These are phyloP conservation scores for Sebastes hubbsi DNA, from an alignment of 2,797 vertebrate species.

Conservation along the genomic window DNA sequence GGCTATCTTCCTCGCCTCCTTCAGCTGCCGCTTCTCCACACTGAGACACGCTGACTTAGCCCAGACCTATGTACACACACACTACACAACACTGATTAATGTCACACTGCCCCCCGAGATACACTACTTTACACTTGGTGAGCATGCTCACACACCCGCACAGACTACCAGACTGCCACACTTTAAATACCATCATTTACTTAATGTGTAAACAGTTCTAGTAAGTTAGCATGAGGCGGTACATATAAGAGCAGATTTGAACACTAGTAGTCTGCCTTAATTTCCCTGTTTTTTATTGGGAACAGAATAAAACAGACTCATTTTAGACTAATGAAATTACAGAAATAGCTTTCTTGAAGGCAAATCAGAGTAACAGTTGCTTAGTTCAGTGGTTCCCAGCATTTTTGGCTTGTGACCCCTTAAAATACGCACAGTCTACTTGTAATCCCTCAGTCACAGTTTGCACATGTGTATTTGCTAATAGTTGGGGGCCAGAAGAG, in stretches of 20 bases:
- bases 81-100: conserved; percentile 86
- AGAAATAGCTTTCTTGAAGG: not conserved
- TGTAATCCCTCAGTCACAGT: not conserved
- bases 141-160: conserved; percentile 64
- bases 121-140: conserved; percentile 93
- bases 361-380: not conserved
- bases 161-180: not conserved
- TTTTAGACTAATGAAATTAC: not conserved
- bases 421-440: not conserved
- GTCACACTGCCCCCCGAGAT: conserved; percentile 88
- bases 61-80: conserved; percentile 88
- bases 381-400: not conserved
- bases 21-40: conserved; percentile 94
- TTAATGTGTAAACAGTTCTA: not conserved
- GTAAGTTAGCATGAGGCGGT: not conserved
- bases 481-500: not conserved
- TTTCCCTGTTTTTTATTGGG: not conserved
- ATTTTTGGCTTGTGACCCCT: not conserved
- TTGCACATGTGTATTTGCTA: not conserved
- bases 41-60: conserved; percentile 91
- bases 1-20: conserved; percentile 96
- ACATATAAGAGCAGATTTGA: not conserved
- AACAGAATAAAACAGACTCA: not conserved
- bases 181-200: conserved; percentile 10
- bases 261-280: not conserved